Conservation (phyloP, 2,888 invertebrate species). For the Agrypnus murinus region DNA sequence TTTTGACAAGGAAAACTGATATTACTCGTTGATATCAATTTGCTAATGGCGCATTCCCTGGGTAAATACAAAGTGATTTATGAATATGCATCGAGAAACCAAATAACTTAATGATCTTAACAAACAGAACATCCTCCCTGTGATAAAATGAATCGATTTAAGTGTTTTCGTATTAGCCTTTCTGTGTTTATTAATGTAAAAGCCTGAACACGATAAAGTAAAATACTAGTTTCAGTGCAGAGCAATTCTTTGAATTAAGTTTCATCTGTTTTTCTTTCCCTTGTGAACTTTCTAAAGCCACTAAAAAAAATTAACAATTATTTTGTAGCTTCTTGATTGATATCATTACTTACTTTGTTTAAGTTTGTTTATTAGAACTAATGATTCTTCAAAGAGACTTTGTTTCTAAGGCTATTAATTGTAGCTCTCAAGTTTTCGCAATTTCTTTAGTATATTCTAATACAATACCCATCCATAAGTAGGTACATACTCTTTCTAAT, state of each 20-base stretch:
- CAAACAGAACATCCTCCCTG: conserved; percentile 15
- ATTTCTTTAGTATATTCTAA: too few relatives aligned
- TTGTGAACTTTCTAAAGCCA: not conserved
- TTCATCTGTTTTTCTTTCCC: not conserved
- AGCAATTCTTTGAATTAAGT: conserved; percentile 16
- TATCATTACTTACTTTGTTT: not conserved
- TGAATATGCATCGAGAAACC: conserved; percentile 24
- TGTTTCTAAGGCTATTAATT: too few relatives aligned
- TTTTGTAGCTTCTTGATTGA: not conserved
- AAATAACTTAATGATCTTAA: conserved; percentile 23
- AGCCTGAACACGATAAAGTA: conserved; percentile 11
- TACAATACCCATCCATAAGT: too few relatives aligned
- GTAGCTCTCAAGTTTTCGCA: too few relatives aligned
- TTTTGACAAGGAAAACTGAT: conserved; percentile 23
- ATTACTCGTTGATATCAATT: conserved; percentile 21
- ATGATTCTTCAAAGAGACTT: too few relatives aligned
- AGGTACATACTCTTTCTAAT: too few relatives aligned
- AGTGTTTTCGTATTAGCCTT: conserved; percentile 20
- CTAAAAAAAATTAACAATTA: conserved; percentile 2
- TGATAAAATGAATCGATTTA: conserved; percentile 17
- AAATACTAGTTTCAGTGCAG: conserved; percentile 16
- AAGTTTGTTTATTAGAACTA: too few relatives aligned
- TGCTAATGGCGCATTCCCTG: conserved; percentile 18
- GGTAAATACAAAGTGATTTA: conserved; percentile 25
- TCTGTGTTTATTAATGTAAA: conserved; percentile 25